Evolutionary conservation across 2,113 vertebrate genomes (phyloP).

Genomic region (Cisticola juncidis): DNA sequence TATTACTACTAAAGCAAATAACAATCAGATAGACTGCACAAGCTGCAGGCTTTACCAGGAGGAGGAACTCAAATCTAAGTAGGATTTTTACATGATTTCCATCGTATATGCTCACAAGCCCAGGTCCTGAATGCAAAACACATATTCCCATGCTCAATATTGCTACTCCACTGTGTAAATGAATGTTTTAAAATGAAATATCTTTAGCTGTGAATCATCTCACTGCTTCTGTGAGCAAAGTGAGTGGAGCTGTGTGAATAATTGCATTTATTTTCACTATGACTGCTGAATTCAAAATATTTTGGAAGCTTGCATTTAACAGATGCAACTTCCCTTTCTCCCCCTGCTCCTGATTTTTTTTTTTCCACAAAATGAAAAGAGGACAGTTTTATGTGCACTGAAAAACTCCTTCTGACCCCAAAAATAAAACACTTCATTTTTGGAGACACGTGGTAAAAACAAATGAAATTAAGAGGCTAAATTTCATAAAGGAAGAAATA

Average conservation of each 20-base stretch:
- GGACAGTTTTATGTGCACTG: neutral
- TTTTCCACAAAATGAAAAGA: neutral
- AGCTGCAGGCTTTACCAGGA: neutral
- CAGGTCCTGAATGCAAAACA: neutral
- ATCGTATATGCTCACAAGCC: neutral
- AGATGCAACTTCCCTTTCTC: neutral
- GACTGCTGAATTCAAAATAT: neutral
- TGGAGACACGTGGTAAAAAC: neutral
- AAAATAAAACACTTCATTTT: conserved; percentile 41
- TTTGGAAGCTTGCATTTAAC: neutral
- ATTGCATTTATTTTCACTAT: neutral
- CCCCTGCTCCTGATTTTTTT: accelerated
- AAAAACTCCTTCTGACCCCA: neutral
- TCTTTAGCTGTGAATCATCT: neutral
- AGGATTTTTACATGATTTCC: neutral
- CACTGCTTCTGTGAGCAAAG: neutral
- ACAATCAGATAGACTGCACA: neutral
- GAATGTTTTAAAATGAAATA: neutral
- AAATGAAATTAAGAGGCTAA: conserved; percentile 35
- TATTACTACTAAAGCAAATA: neutral
- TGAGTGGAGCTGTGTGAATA: neutral
- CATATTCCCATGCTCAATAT: neutral
- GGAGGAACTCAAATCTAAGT: neutral
- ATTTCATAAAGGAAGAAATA: neutral
- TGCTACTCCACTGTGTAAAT: neutral